Base-by-base conservation (phyloP, 2,113 vertebrate species). In the Eulemur macaco region DNA sequence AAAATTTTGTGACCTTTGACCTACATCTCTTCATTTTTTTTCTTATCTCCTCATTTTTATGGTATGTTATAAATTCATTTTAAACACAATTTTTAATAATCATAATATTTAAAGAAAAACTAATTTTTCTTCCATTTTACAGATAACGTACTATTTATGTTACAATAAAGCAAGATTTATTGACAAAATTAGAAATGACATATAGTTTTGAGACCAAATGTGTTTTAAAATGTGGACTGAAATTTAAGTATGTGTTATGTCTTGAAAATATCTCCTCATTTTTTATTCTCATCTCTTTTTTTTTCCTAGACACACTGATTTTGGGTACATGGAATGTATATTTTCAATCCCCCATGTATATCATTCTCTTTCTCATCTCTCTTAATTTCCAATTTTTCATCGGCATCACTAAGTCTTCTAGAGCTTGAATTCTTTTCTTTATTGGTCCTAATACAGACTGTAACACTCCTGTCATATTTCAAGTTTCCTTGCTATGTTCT, bases 1-100 rank as follows among this genome's bases (percentile, higher is more conserved):
- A 3, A 23, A n/a, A 25, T 15, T 23, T 42, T 84, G 4, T 71
- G 27, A 6, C 11, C n/a, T 31, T 91, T 73, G 27, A 63, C 29
- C 4, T 50, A 12, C 3, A 4, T 60, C 2, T 81, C n/a, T 39
- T 17, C 17, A 73, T 39, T 37, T 74, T 29, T 68, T 54, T 60
- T 27, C 11, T 11, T 7, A 42, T 52, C 34, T 18, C 14, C 20
- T 50, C 14, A 64, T 11, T 54, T 54, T 54, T 54, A 74, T 63
- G 31, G 13, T 29, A 6, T 74, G 50, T 76, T 78, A 0, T 76
- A 73, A 76, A 92, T 84, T 92, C 69, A 69, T 85, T 86, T 94
- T 85, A 91, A 90, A 66, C 52, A 80, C 13, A 80, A 27, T 68
- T 92, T 89, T 87, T 86, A 95, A 76, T 95, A 34, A 84, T 92